phyloP scores from a whole-genome alignment of 1,140 invertebrate genomes.

The Drosophila guanche region DNA sequence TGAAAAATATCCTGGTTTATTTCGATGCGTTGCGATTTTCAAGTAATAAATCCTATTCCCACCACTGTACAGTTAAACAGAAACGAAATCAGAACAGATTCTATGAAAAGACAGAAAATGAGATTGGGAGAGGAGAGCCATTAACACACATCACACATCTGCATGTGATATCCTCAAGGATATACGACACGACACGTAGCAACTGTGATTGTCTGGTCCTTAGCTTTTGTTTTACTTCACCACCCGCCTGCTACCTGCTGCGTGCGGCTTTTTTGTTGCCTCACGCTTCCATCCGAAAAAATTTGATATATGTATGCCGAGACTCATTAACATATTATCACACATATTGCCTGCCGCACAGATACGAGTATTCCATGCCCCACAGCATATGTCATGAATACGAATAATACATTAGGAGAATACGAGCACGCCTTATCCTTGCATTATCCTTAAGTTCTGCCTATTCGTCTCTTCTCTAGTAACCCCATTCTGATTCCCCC shows the following conservation, averaged over 20 bases:
- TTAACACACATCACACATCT: constrained; percentile 83
- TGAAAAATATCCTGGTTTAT: no score
- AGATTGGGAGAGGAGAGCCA: constrained; percentile 46
- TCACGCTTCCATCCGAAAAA: constrained; percentile 21
- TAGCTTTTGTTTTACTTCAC: constrained; percentile 33
- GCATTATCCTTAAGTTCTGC: constrained; percentile 47
- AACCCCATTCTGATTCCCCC: background rate
- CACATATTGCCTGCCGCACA: constrained; percentile 42
- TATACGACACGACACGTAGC: constrained; percentile 81
- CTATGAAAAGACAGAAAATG: constrained; percentile 15
- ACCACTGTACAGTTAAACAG: constrained; percentile 59
- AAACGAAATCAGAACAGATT: constrained; percentile 30
- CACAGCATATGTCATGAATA: constrained; percentile 78
- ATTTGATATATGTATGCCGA: constrained; percentile 83
- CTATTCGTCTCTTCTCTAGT: constrained; percentile 31
- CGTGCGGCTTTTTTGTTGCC: constrained; percentile 40
- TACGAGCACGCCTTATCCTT: constrained; percentile 1
- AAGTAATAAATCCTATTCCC: background rate
- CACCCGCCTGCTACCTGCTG: constrained; percentile 8
- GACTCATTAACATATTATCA: constrained; percentile 84
- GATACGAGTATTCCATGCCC: constrained; percentile 20
- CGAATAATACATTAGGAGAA: constrained; percentile 60
- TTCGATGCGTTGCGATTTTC: no score
- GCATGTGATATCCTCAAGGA: constrained; percentile 82
- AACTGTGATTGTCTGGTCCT: constrained; percentile 60